A percentile compares a stretch with the other conserved stretches of the same genome.
phyloP scores from a whole-genome alignment of 2,113 vertebrate genomes.

The Podarcis raffonei region DNA sequence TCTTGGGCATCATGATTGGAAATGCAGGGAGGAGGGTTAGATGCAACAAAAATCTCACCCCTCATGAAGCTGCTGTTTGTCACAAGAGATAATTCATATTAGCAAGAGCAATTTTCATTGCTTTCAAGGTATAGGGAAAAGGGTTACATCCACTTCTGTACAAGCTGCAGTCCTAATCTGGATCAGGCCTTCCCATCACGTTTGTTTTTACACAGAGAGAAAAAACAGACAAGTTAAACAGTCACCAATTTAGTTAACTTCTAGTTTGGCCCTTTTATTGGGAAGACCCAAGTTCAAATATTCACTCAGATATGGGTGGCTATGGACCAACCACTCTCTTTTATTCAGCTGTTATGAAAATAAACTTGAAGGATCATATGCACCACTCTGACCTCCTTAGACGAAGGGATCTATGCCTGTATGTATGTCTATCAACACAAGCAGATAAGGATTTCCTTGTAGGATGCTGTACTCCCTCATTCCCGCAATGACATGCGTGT shows the following conservation, averaged over 20 bases:
- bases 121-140: not conserved
- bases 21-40: not conserved
- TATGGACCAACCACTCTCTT: not conserved
- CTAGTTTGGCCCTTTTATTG: not conserved
- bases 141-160: not conserved
- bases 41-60: not conserved
- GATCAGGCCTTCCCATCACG: not conserved
- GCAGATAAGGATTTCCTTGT: not conserved
- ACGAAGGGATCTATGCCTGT: too few species aligned
- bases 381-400: not conserved
- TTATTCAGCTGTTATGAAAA: not conserved
- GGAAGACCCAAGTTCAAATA: not conserved
- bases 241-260: not conserved
- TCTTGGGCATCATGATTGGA: not conserved
- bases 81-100: not conserved
- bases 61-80: not conserved
- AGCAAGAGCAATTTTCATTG: not conserved
- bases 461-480: not conserved
- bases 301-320: not conserved
- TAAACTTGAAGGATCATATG: not conserved
- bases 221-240: not conserved
- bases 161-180: not conserved
- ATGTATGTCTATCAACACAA: not conserved
- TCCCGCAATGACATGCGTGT: not conserved
- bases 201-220: not conserved